phyloP scores from a whole-genome alignment of 2,888 invertebrate species.

The Rhaphigaster nebulosa region DNA sequence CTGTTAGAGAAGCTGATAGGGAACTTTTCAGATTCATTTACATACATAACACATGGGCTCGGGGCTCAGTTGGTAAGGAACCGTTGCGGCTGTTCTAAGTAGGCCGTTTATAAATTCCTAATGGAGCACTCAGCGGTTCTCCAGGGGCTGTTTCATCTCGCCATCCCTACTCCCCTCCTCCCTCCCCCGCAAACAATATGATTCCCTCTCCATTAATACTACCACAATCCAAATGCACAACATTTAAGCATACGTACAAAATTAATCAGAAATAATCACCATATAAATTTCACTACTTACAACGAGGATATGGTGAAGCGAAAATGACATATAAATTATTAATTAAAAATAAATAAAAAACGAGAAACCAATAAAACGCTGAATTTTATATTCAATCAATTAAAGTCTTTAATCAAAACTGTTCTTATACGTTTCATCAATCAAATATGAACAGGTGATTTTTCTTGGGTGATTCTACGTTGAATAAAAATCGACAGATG shows the following conservation, averaged over 20 bases:
- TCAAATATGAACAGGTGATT: too few species aligned
- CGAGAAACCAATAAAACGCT: too few species aligned
- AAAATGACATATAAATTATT: too few species aligned
- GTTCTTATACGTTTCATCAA: too few species aligned
- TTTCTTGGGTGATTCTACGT: too few species aligned
- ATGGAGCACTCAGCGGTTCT: conserved; percentile 61
- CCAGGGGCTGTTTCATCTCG: conserved; percentile 13
- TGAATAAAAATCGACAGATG: too few species aligned
- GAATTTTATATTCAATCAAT: too few species aligned
- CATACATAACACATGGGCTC: conserved; percentile 62
- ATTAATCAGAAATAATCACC: background rate
- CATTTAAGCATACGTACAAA: background rate
- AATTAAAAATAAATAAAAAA: too few species aligned
- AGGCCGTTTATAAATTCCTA: conserved; percentile 63
- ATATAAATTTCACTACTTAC: background rate
- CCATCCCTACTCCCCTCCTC: background rate
- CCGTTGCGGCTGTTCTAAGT: conserved; percentile 59
- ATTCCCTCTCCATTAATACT: conserved; percentile 4
- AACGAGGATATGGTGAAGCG: background rate
- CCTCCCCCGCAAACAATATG: conserved; percentile 27
- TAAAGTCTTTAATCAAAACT: too few species aligned
- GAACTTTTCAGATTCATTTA: conserved; percentile 63
- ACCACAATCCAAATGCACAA: background rate
- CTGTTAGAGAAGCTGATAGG: conserved; percentile 20
- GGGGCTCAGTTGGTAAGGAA: conserved; percentile 62